These are phyloP conservation scores for Sphenopsis melanotis DNA, from an alignment of 2,797 vertebrate genomes.

Conservation along the genomic window DNA sequence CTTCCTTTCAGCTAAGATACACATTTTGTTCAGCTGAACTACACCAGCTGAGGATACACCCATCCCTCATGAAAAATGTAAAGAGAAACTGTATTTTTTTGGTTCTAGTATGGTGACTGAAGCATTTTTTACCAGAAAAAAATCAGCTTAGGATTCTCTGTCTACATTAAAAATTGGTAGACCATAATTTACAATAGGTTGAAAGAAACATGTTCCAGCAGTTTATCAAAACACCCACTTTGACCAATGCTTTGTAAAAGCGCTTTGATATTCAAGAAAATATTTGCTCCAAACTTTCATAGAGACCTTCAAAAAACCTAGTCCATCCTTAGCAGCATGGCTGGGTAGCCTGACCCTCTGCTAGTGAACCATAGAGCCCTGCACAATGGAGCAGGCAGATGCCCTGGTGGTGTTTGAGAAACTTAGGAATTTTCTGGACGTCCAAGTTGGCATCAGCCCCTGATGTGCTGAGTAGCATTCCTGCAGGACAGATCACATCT, in stretches of 20 bases:
- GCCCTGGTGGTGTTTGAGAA: not conserved
- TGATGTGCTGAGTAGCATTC: rapidly evolving
- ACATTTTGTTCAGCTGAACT: not conserved
- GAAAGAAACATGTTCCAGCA: not conserved
- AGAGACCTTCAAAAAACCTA: not conserved
- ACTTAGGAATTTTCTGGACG: rapidly evolving
- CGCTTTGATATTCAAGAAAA: not conserved
- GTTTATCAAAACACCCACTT: not conserved
- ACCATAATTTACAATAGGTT: not conserved
- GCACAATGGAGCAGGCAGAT: not conserved
- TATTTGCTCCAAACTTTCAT: not conserved
- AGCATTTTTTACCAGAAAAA: not conserved
- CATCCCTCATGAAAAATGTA: not conserved
- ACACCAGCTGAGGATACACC: not conserved
- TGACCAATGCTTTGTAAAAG: not conserved
- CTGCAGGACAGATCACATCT: not conserved
- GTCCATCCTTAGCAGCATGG: not conserved
- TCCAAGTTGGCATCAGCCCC: not conserved
- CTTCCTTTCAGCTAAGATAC: not conserved
- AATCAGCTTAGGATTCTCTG: not conserved
- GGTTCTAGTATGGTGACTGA: not conserved
- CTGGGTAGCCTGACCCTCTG: not conserved
- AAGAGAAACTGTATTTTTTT: not conserved
- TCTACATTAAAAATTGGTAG: not conserved
- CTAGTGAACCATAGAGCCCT: not conserved